These are phyloP conservation scores for Molorchus minor DNA, from an alignment of 2,888 invertebrate species.

Conservation along the genomic window DNA sequence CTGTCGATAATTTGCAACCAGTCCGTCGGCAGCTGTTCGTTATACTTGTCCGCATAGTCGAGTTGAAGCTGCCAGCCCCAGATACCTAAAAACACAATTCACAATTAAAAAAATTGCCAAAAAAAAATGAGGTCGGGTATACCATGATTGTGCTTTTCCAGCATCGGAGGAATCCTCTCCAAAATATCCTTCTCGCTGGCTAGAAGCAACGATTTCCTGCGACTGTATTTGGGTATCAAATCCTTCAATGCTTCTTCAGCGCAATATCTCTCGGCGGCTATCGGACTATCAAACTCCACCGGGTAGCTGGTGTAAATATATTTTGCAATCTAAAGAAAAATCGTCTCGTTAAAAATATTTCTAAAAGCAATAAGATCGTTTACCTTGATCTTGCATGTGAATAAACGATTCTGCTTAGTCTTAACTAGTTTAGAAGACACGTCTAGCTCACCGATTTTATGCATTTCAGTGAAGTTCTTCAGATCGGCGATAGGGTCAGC, in stretches of 20 bases:
- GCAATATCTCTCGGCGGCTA: constrained; percentile 60
- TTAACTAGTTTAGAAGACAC: constrained; percentile 32
- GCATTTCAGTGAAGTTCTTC: constrained; percentile 47
- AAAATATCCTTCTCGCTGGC: constrained; percentile 52
- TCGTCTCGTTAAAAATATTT: not conserved
- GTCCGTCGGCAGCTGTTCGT: constrained; percentile 74
- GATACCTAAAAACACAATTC: constrained; percentile 24
- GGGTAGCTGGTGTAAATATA: constrained; percentile 63
- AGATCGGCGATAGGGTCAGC: constrained; percentile 53
- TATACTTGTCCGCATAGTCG: constrained; percentile 68
- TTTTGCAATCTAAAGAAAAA: constrained; percentile 53
- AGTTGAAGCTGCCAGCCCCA: constrained; percentile 60
- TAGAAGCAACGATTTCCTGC: constrained; percentile 47
- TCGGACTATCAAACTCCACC: constrained; percentile 56
- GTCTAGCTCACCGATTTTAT: constrained; percentile 51
- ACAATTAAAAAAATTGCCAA: not conserved
- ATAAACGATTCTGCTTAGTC: constrained; percentile 38
- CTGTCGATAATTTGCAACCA: constrained; percentile 73
- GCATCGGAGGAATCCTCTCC: constrained; percentile 60
- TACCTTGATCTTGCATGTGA: constrained; percentile 54
- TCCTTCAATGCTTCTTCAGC: constrained; percentile 60
- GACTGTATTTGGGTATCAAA: constrained; percentile 52
- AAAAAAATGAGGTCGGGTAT: not conserved
- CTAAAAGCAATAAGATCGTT: constrained; percentile 12
- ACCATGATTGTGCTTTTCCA: constrained; percentile 62